A percentile compares a stretch with the other conserved stretches of the same genome.
Evolutionary conservation across 2,797 vertebrate genomes (phyloP).

Genomic region (Natrix natrix): DNA sequence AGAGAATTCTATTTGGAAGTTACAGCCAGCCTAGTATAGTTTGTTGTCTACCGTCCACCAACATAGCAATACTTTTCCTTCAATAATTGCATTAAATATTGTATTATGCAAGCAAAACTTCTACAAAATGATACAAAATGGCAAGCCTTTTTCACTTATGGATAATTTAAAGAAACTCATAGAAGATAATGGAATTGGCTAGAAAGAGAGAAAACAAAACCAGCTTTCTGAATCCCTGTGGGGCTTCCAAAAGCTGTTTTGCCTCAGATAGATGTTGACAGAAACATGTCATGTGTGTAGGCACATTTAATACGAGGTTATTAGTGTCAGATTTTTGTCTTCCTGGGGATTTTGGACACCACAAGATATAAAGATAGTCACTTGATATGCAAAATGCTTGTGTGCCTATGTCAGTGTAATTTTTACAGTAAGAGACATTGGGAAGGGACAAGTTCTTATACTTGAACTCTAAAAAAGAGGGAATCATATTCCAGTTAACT

Average conservation of each 20-base stretch:
- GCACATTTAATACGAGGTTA: not conserved
- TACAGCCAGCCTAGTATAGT: not conserved
- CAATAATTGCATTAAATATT: not conserved
- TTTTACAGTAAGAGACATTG: not conserved
- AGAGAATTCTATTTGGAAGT: not conserved
- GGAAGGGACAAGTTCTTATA: not conserved
- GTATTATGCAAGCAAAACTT: not conserved
- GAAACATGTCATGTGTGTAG: not conserved
- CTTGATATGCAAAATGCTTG: not conserved
- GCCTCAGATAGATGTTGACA: not conserved
- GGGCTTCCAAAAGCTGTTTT: not conserved
- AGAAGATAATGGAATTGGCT: not conserved
- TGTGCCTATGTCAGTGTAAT: not conserved
- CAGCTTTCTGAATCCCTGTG: not conserved
- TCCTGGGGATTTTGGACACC: not conserved
- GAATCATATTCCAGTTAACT: not conserved
- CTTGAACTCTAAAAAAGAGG: not conserved
- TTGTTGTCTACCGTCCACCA: not conserved
- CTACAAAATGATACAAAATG: not conserved
- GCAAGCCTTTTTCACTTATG: not conserved
- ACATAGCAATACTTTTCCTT: not conserved
- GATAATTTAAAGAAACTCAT: not conserved
- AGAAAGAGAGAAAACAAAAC: not conserved
- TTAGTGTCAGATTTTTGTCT: not conserved
- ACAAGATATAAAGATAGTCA: not conserved